Conservation (phyloP, 64 coral and sea anemone genomes). For the Platygyra sinensis region DNA sequence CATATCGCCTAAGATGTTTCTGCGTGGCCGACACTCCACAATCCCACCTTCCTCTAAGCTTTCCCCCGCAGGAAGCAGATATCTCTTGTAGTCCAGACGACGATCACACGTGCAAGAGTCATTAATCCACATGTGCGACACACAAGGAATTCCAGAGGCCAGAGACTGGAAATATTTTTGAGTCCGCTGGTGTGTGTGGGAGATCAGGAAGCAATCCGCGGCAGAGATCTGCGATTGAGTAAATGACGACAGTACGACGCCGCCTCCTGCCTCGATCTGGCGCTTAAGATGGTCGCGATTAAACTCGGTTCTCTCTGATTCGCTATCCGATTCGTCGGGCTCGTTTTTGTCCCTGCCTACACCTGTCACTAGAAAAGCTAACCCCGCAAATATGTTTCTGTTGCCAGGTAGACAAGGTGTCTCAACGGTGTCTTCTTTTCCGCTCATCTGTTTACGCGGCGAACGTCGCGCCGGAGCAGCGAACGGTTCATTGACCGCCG, state of each 20-base stretch:
- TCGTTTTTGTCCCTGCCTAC: background rate
- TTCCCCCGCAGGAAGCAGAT: conserved; percentile 75
- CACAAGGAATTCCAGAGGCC: conserved; percentile 80
- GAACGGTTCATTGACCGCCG: no score
- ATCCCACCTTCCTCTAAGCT: conserved; percentile 61
- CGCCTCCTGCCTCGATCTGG: conserved; percentile 85
- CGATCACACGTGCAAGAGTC: conserved; percentile 63
- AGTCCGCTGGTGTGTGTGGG: conserved; percentile 78
- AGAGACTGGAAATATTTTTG: conserved; percentile 93
- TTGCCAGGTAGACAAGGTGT: conserved; percentile 29
- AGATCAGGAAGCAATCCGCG: conserved; percentile 83
- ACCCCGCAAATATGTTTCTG: conserved; percentile 79
- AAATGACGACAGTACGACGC: conserved; percentile 74
- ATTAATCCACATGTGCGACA: conserved; percentile 83
- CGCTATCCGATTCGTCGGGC: conserved; percentile 64
- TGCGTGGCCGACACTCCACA: conserved; percentile 67
- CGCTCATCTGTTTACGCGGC: conserved; percentile 40
- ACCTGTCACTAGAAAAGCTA: conserved; percentile 85
- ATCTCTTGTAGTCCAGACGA: conserved; percentile 59
- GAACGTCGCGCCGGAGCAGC: conserved; percentile 3
- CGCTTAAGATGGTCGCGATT: conserved; percentile 54
- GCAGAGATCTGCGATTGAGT: conserved; percentile 62
- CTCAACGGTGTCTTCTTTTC: background rate
- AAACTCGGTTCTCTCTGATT: conserved; percentile 70
- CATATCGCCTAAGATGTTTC: conserved; percentile 63